Conservation (phyloP, 2,888 invertebrate species). For the Pocota personata region DNA sequence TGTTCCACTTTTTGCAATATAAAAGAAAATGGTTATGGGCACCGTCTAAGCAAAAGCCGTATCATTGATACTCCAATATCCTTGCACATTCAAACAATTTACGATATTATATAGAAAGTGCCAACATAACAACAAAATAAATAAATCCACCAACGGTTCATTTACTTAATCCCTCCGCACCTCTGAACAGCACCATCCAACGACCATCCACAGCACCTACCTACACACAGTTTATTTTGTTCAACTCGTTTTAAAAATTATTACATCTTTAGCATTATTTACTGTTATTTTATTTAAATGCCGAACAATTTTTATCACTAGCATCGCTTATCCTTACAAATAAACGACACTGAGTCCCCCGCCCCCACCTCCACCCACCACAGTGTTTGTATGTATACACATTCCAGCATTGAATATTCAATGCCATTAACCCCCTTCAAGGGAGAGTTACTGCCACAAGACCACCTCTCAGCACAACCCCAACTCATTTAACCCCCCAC, state of each 20-base stretch:
- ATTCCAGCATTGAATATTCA: conserved; percentile 64
- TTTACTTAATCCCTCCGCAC: conserved; percentile 53
- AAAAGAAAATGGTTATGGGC: not conserved
- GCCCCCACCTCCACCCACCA: not conserved
- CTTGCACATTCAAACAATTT: conserved; percentile 36
- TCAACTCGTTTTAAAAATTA: conserved; percentile 56
- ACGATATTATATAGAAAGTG: conserved; percentile 50
- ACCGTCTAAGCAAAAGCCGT: not conserved
- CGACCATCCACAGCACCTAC: not conserved
- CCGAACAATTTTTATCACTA: conserved; percentile 66
- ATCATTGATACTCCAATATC: not conserved
- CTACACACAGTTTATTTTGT: conserved; percentile 1
- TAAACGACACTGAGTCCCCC: conserved; percentile 33
- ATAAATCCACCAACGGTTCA: conserved; percentile 67
- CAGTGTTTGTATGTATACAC: not conserved
- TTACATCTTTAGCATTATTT: conserved; percentile 72
- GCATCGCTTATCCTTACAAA: conserved; percentile 62
- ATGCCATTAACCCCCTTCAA: conserved; percentile 61
- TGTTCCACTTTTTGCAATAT: not conserved
- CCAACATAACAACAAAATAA: conserved; percentile 49
- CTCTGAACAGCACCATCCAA: not conserved
- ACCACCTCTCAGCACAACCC: conserved; percentile 2
- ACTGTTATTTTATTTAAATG: conserved; percentile 73
- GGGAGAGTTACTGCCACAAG: conserved; percentile 47
- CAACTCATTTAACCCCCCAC: not conserved